phyloP scores from a whole-genome alignment of 2,797 vertebrate genomes.

The Poecile montanus region DNA sequence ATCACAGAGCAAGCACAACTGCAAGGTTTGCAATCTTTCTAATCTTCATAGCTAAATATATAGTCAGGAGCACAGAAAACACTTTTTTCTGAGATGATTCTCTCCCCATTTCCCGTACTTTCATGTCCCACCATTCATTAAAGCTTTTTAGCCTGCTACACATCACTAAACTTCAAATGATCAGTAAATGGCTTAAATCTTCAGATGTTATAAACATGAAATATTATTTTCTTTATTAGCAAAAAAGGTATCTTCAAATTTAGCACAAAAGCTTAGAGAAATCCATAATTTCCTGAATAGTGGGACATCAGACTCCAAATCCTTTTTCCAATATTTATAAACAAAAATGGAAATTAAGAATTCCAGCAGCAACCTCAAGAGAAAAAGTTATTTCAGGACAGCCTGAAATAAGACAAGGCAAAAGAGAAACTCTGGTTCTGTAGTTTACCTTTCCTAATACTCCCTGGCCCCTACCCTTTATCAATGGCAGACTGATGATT shows the following conservation, averaged over 20 bases:
- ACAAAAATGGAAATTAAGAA: not conserved
- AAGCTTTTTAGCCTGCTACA: not conserved
- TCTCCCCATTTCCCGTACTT: not conserved
- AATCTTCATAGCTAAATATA: not conserved
- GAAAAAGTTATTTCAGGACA: not conserved
- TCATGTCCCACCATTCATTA: not conserved
- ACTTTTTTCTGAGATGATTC: not conserved
- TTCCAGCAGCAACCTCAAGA: not conserved
- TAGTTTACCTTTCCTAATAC: not conserved
- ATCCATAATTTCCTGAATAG: not conserved
- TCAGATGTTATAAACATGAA: not conserved
- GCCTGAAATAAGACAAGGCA: not conserved
- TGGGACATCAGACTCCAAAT: not conserved
- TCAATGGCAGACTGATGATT: not conserved
- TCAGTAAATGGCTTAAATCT: not conserved
- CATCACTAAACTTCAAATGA: not conserved
- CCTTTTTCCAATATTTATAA: not conserved
- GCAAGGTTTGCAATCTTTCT: not conserved
- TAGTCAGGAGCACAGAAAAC: not conserved
- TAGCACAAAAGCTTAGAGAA: not conserved
- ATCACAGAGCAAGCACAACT: not conserved
- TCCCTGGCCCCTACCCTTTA: not conserved
- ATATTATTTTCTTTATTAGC: not conserved
- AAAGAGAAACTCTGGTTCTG: not conserved
- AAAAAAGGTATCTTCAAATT: not conserved